These are phyloP conservation scores for Ciconia maguari DNA, from an alignment of 2,113 vertebrate species.

Conservation along the genomic window DNA sequence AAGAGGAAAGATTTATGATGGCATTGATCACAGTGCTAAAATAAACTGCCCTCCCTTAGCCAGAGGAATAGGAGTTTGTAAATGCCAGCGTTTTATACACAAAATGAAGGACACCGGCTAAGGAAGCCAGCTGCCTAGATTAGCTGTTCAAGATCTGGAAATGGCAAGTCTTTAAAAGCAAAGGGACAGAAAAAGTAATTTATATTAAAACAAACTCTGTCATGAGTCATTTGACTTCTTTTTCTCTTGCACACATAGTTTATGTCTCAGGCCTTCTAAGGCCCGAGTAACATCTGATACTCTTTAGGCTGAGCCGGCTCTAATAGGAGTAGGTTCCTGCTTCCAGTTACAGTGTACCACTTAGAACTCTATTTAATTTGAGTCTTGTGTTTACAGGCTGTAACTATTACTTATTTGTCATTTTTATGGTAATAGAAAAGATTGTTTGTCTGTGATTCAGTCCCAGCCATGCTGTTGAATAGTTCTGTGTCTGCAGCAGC, in stretches of 20 bases:
- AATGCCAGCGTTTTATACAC: background rate
- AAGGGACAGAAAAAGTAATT: constrained; percentile 69
- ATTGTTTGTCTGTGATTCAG: background rate
- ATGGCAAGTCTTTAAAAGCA: constrained; percentile 63
- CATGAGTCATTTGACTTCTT: constrained; percentile 78
- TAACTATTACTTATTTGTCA: constrained; percentile 55
- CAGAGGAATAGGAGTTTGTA: background rate
- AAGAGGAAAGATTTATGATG: constrained; percentile 24
- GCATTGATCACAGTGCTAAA: constrained; percentile 37
- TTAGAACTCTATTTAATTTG: constrained; percentile 49
- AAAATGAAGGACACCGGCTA: background rate
- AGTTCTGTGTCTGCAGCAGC: background rate
- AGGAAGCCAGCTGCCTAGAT: constrained; percentile 31
- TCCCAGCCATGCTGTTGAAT: background rate
- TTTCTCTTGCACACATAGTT: constrained; percentile 68
- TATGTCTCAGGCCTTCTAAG: constrained; percentile 69
- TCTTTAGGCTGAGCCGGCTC: constrained; percentile 47
- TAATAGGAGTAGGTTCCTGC: constrained; percentile 49
- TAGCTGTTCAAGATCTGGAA: constrained; percentile 25
- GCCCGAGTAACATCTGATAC: constrained; percentile 69
- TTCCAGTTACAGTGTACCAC: constrained; percentile 16
- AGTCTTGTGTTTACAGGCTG: constrained; percentile 31
- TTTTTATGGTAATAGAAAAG: constrained; percentile 62
- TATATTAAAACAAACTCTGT: constrained; percentile 71
- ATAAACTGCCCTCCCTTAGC: constrained; percentile 24